These are phyloP conservation scores for Tyrophagus putrescentiae DNA, from an alignment of 1,140 invertebrate species.

Conservation along the genomic window DNA sequence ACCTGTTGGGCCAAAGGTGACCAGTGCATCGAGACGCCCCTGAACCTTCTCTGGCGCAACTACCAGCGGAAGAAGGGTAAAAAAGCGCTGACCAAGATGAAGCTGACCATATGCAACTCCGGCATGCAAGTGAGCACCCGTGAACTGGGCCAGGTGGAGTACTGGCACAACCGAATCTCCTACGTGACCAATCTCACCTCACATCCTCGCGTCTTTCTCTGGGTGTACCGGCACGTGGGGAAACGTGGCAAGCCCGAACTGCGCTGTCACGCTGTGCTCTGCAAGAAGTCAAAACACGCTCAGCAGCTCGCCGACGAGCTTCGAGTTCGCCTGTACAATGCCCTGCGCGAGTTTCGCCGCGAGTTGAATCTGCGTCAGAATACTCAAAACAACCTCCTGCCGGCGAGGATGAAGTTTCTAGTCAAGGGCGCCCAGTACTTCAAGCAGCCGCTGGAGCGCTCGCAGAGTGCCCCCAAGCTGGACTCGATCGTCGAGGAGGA, in stretches of 20 bases:
- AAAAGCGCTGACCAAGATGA: conserved; percentile 11
- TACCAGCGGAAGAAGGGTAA: conserved; percentile 36
- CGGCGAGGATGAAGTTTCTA: conserved; percentile 38
- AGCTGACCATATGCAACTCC: conserved; percentile 9
- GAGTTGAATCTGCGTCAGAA: conserved; percentile 41
- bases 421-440: conserved; percentile 51
- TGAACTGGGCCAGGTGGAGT: conserved; percentile 89
- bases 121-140: conserved; percentile 86
- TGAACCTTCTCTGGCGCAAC: conserved; percentile 86
- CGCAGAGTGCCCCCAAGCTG: conserved; percentile 83
- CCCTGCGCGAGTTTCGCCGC: conserved; percentile 78
- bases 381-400: conserved; percentile 39
- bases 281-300: conserved; percentile 44
- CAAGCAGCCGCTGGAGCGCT: conserved; percentile 74
- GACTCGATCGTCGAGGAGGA: conserved; percentile 80
- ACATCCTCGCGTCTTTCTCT: conserved; percentile 74
- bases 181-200: conserved; percentile 63
- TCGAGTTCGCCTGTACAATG: conserved; percentile 52
- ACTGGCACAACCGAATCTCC: conserved; percentile 83
- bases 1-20: conserved; percentile 90
- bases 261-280: conserved; percentile 89
- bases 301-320: conserved; percentile 54
- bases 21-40: conserved; percentile 63
- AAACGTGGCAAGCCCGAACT: conserved; percentile 86
- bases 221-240: conserved; percentile 71